Percentiles rank a stretch among this genome's conserved stretches.
These are phyloP conservation scores for Eupelmus urozonus DNA, from an alignment of 2,888 invertebrate species.

Conservation along the genomic window DNA sequence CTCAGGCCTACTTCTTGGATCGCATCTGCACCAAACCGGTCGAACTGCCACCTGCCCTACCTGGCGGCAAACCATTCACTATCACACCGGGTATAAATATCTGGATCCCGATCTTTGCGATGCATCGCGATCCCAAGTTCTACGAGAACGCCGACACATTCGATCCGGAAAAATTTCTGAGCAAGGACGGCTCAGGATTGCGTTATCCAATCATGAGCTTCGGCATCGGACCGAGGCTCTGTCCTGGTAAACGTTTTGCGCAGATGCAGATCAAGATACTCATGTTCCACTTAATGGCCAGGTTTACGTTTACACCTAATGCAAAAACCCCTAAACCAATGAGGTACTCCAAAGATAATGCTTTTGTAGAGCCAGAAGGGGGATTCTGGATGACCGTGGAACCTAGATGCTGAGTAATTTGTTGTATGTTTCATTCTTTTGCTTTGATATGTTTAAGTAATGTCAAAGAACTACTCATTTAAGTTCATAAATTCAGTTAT, in stretches of 20 bases:
- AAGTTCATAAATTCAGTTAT: too few relatives aligned
- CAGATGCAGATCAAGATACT: conserved; percentile 65
- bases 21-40: conserved; percentile 79
- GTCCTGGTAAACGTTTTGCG: conserved; percentile 76
- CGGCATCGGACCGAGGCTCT: conserved; percentile 67
- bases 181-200: conserved; percentile 64
- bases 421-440: too few relatives aligned
- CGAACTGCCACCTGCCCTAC: conserved; percentile 73
- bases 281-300: conserved; percentile 64
- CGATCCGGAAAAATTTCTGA: conserved; percentile 75
- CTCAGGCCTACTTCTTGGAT: conserved; percentile 77
- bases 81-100: conserved; percentile 70
- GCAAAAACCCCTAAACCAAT: too few relatives aligned
- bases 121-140: conserved; percentile 77
- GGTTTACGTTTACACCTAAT: too few relatives aligned
- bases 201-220: conserved; percentile 63
- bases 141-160: conserved; percentile 78
- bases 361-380: too few relatives aligned
- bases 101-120: conserved; percentile 71
- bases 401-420: too few relatives aligned
- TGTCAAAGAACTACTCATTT: too few relatives aligned
- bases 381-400: too few relatives aligned
- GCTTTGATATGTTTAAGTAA: too few relatives aligned
- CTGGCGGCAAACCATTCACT: conserved; percentile 61
- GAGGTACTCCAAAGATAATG: too few relatives aligned